These are phyloP conservation scores for Nephrotoma appendiculata DNA, from an alignment of 2,888 invertebrate species.

Conservation along the genomic window DNA sequence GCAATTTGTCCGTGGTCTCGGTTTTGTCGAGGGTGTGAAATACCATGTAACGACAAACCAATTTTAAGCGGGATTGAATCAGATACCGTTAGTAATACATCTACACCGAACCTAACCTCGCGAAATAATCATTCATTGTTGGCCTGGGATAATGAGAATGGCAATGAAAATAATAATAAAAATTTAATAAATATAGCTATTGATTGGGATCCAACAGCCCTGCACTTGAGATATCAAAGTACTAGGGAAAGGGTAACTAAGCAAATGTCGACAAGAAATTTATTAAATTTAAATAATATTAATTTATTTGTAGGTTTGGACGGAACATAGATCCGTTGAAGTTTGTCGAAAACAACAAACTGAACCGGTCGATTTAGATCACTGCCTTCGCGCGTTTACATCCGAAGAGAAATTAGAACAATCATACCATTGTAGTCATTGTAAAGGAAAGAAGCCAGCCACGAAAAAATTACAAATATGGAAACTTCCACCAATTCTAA, in stretches of 20 bases:
- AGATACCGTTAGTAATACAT: not conserved
- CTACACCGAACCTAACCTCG: not conserved
- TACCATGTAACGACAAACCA: conserved; percentile 50
- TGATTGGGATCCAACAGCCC: conserved; percentile 90
- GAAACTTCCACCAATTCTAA: conserved; percentile 81
- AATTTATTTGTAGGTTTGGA: conserved; percentile 42
- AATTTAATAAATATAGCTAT: conserved; percentile 50
- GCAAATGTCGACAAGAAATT: not conserved
- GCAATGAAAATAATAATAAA: conserved; percentile 5
- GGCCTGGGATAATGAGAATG: not conserved
- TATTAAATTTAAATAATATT: not conserved
- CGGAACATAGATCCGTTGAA: conserved; percentile 60
- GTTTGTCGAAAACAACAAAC: conserved; percentile 55
- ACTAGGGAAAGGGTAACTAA: conserved; percentile 50
- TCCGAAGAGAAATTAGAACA: conserved; percentile 74
- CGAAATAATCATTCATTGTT: not conserved
- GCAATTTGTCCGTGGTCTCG: conserved; percentile 65
- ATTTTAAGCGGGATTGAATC: conserved; percentile 26
- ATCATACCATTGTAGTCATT: conserved; percentile 72
- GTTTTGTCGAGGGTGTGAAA: conserved; percentile 74
- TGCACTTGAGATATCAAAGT: conserved; percentile 77
- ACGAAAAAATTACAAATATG: conserved; percentile 86
- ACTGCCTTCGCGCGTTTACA: conserved; percentile 79
- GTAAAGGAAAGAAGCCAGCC: conserved; percentile 69
- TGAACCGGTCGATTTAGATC: conserved; percentile 70